Evolutionary conservation across 2,888 invertebrate species (phyloP), one percentile per base, ranked within the genome.

Genomic region (Lithophane leautieri): DNA sequence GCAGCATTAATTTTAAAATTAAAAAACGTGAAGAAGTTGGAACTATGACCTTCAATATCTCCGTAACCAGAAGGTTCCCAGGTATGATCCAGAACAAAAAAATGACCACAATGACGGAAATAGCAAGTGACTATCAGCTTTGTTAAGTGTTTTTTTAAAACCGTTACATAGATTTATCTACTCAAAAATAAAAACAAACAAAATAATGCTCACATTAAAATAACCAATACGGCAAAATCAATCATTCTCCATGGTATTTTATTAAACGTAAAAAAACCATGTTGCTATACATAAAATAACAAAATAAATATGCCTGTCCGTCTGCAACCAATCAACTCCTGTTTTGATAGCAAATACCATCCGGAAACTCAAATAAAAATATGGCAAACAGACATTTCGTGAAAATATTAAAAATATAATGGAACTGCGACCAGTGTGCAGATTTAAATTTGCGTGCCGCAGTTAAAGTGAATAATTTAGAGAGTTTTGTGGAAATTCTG

Each of bases 341-440:
- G 83, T 87, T 89, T 81, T 81, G 73, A 73, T 8, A 68, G 84
- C 82, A 87, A 88, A 89, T 69, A 87, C 60, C 71, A 84, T 78
- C 63, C 44, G 44, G 40, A 11, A 69, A 62, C 34, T 58, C 86
- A 89, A 88, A 89, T 70, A 88, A 86, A 81, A 83, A 82, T 44
- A 61, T 52, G 61, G 34, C 74, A 78, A 85, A 82, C 71, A 83
- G 79, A 70, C 70, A 73, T 86, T 84, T 82, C 28, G 44, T 56
- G 66, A 81, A 87, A 88, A 88, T 86, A 83, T 76, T 81, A 80
- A 88, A 86, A 70, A 70, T 78, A 86, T 66, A 77, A 86, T 76
- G 72, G 62, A 54, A 78, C 69, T 82, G 85, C 72, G 58, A 63
- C 74, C 68, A 73, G 80, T 79, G 71, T 79, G 34, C 79, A 71